Percentiles rank a stretch among this genome's conserved stretches.
phyloP scores from a whole-genome alignment of 2,113 vertebrate species.

The Fukomys damarensis region DNA sequence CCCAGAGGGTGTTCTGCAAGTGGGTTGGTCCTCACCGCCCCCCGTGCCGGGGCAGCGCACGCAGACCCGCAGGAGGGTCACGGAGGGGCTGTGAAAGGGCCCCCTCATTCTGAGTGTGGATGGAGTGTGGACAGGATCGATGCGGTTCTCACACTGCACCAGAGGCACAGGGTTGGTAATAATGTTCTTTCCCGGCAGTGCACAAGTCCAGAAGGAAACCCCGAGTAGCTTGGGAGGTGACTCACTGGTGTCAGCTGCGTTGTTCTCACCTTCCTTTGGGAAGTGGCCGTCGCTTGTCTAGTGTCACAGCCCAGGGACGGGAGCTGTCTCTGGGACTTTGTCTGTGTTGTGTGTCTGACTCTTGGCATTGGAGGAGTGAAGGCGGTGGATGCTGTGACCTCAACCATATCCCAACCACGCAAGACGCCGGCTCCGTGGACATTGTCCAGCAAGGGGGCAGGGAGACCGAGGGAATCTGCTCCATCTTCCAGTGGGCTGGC shows the following conservation, averaged over 20 bases:
- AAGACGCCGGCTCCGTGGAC: not conserved
- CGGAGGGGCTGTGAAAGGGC: not conserved
- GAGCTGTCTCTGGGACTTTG: not conserved
- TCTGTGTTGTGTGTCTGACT: not conserved
- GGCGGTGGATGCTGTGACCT: too few relatives aligned
- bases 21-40: not conserved
- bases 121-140: too few relatives aligned
- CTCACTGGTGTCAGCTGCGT: too few relatives aligned
- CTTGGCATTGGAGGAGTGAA: not conserved
- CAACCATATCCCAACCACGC: rapidly evolving
- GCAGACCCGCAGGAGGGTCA: not conserved
- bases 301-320: not conserved
- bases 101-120: not conserved
- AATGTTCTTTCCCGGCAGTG: too few relatives aligned
- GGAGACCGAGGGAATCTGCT: not conserved
- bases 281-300: not conserved
- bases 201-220: too few relatives aligned
- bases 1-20: not conserved
- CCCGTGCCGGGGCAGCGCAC: not conserved
- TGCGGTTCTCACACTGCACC: too few relatives aligned
- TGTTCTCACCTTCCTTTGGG: too few relatives aligned
- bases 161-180: too few relatives aligned
- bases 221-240: too few relatives aligned
- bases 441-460: not conserved
- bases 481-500: not conserved